Conservation (phyloP, 2,888 invertebrate species). For the Ommatoiulus sabulosus region DNA sequence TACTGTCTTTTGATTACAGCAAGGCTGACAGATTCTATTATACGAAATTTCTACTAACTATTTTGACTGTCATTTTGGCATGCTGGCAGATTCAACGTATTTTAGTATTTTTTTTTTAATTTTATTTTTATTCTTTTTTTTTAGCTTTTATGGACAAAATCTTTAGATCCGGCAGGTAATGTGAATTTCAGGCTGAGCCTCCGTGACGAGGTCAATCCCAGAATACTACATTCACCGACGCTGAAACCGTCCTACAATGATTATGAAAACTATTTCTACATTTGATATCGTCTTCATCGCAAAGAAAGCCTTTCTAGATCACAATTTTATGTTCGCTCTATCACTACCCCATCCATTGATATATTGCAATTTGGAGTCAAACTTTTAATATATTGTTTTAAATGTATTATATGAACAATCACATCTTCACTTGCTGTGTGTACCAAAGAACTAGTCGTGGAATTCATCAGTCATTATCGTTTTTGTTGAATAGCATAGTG, state of each 20-base stretch:
- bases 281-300: constrained; percentile 67
- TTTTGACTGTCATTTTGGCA: neutral
- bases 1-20: too few species aligned
- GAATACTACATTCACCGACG: constrained; percentile 60
- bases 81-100: neutral
- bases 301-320: neutral
- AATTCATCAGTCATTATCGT: constrained; percentile 33
- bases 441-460: constrained; percentile 39
- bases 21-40: too few species aligned
- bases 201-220: constrained; percentile 60
- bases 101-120: neutral
- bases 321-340: neutral
- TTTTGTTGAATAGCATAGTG: neutral
- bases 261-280: constrained; percentile 78
- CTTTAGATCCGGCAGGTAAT: constrained; percentile 59
- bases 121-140: neutral
- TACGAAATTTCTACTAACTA: too few species aligned
- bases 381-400: constrained; percentile 48
- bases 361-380: constrained; percentile 30
- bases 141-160: constrained; percentile 60
- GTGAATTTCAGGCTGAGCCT: constrained; percentile 59
- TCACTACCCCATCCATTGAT: neutral
- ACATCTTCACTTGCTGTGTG: neutral
- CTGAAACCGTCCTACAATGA: constrained; percentile 71
- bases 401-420: constrained; percentile 20